A percentile compares a stretch with the other conserved stretches of the same genome.
These are phyloP conservation scores for Rhopalosiphum padi DNA, from an alignment of 1,140 invertebrate species.

Conservation along the genomic window DNA sequence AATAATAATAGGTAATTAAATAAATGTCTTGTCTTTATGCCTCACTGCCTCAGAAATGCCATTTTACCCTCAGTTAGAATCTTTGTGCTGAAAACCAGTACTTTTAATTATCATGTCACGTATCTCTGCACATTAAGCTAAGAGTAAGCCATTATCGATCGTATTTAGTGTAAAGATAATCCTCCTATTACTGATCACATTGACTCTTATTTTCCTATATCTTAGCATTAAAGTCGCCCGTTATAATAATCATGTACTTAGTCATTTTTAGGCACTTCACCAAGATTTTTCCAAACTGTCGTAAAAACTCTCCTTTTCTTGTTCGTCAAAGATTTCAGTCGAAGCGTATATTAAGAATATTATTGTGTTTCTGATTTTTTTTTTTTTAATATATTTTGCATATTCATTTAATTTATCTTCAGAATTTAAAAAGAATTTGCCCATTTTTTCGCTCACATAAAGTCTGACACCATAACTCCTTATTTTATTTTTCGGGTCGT, in stretches of 20 bases:
- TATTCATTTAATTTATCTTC: too few relatives aligned
- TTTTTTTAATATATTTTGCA: not conserved
- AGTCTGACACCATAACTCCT: not conserved
- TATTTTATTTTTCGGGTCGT: not conserved
- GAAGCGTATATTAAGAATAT: not conserved
- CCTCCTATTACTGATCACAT: not conserved
- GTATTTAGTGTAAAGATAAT: not conserved
- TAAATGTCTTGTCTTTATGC: too few relatives aligned
- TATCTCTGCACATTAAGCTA: not conserved
- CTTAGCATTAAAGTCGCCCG: not conserved
- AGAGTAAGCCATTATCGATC: too few relatives aligned
- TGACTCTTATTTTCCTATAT: not conserved
- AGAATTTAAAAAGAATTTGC: conserved; percentile 8
- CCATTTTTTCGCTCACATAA: not conserved
- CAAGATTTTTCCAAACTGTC: not conserved
- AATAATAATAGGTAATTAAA: too few relatives aligned
- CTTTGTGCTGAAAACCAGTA: too few relatives aligned
- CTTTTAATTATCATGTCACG: not conserved
- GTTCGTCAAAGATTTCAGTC: not conserved
- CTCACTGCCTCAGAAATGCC: too few relatives aligned
- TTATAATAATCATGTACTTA: conserved; percentile 12
- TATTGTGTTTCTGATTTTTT: conserved; percentile 19
- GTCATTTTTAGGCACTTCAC: not conserved
- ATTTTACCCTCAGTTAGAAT: too few relatives aligned
- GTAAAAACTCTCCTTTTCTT: not conserved